Percentiles rank a stretch among this genome's conserved stretches.
These are phyloP conservation scores for Mylabris phalerata DNA, from an alignment of 1,140 invertebrate species.

Conservation along the genomic window DNA sequence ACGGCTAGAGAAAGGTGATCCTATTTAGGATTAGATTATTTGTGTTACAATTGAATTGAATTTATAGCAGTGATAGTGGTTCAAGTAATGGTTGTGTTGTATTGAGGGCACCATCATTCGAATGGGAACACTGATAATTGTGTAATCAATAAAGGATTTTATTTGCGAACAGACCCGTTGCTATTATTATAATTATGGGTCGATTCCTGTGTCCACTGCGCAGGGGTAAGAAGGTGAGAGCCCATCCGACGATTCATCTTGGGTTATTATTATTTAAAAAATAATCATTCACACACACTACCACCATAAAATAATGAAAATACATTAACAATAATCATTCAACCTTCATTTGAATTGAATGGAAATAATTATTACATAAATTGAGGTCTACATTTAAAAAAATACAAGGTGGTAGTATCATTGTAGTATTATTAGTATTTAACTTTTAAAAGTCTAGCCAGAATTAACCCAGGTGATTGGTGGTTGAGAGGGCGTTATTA, in stretches of 20 bases:
- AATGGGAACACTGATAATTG: slow-evolving; percentile 77
- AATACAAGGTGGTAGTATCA: slow-evolving; percentile 6
- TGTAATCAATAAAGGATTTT: slow-evolving; percentile 74
- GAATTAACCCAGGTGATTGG: slow-evolving; percentile 19
- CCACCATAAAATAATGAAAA: slow-evolving; percentile 5
- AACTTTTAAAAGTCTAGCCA: not conserved
- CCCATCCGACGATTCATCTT: slow-evolving; percentile 30
- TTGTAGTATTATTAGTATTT: too few species aligned
- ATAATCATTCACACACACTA: slow-evolving; percentile 9
- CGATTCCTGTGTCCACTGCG: slow-evolving; percentile 76
- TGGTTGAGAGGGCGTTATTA: slow-evolving; percentile 14
- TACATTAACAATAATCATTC: not conserved
- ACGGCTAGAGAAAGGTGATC: slow-evolving; percentile 67
- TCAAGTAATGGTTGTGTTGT: slow-evolving; percentile 65
- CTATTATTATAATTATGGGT: slow-evolving; percentile 86
- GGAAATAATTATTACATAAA: not conserved
- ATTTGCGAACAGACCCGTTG: slow-evolving; percentile 83
- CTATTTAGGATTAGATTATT: not conserved
- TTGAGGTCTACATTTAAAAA: not conserved
- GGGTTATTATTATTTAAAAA: slow-evolving; percentile 17
- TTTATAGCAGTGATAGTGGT: slow-evolving; percentile 51
- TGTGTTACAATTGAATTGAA: slow-evolving; percentile 3
- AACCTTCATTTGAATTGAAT: slow-evolving; percentile 12
- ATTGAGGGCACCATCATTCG: slow-evolving; percentile 63
- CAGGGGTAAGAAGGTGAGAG: slow-evolving; percentile 78